Base-by-base conservation (phyloP, 2,113 vertebrate species). In the Phylloscopus trochilus region DNA sequence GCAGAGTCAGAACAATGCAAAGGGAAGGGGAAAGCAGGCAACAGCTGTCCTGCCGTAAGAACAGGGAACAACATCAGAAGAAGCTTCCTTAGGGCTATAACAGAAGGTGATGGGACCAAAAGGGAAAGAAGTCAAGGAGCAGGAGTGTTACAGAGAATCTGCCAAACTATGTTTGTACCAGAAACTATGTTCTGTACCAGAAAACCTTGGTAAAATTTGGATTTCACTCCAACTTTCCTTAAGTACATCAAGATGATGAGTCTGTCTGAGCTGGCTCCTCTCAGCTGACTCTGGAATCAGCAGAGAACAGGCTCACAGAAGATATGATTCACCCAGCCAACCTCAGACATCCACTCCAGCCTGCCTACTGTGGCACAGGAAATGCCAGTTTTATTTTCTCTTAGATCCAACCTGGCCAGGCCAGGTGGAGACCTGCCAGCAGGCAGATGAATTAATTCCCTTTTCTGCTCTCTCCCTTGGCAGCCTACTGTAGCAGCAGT, bases 391-490 rank as follows among this genome's bases (percentile, higher is more conserved):
- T 76, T 79, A 47, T 76, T 94, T 94, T 95, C 49, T 56, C 28
- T 53, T 30, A 9, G 27, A 59, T 58, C 44, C 53, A 74, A 13
- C 64, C 49, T 3, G 8, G 85, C 39, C 74, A 90, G 70, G 77
- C 87, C 81, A 92, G 52, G 35, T 46, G 37, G 75, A 88, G 46
- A 69, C 31, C 53, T 74, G 68, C 82, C 88, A 80, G 58, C 37
- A 93, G 41, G 27, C 43, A 83, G 55, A 90, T 74, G 41, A 94
- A 94, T 76, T 80, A 16, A 92, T 62, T 93, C 79, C 75, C 68
- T 87, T 85, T 72, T 86, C 85, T 90, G 83, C 67, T 69, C 58
- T 79, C 74, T 90, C n/a, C 70, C 56, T 60, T 60, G 47, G 85
- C 72, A 91, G 78, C 49, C 59, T 68, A 15, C 77, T 80, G 43